Evolutionary conservation across 2,797 vertebrate genomes (phyloP).

Genomic region (Acanthurus tractus): DNA sequence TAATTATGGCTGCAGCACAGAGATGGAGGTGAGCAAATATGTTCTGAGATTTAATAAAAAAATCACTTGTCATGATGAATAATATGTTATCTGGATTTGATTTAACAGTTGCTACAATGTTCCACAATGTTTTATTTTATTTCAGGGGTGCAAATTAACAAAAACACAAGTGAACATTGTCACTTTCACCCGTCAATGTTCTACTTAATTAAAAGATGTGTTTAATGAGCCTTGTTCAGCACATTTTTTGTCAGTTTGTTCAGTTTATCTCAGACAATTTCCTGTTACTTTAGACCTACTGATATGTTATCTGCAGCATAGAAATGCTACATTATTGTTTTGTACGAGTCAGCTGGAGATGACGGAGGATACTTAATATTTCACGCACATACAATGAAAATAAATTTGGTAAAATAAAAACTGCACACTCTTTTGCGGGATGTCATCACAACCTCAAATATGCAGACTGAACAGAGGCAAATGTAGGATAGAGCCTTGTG

Average conservation of each 20-base stretch:
- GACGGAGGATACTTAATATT: no score
- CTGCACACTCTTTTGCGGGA: no score
- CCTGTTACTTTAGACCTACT: background rate
- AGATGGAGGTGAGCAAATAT: background rate
- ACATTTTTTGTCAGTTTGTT: background rate
- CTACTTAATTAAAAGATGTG: background rate
- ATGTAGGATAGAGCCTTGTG: no score
- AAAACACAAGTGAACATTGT: constrained; percentile 1
- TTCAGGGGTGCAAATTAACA: background rate
- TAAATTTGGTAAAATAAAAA: no score
- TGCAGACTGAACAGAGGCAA: no score
- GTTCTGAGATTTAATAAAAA: background rate
- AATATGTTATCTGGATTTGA: background rate
- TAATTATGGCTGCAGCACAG: background rate
- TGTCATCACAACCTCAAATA: no score
- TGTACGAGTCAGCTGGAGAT: no score
- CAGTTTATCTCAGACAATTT: background rate
- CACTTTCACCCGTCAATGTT: background rate
- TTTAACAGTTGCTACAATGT: background rate
- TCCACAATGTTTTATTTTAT: background rate
- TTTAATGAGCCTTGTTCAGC: background rate
- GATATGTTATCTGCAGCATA: no score
- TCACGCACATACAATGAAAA: no score
- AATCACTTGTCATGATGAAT: background rate
- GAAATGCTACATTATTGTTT: no score